Conservation (phyloP, 2,797 vertebrate genomes). For the Xiphorhynchus erythropygius region DNA sequence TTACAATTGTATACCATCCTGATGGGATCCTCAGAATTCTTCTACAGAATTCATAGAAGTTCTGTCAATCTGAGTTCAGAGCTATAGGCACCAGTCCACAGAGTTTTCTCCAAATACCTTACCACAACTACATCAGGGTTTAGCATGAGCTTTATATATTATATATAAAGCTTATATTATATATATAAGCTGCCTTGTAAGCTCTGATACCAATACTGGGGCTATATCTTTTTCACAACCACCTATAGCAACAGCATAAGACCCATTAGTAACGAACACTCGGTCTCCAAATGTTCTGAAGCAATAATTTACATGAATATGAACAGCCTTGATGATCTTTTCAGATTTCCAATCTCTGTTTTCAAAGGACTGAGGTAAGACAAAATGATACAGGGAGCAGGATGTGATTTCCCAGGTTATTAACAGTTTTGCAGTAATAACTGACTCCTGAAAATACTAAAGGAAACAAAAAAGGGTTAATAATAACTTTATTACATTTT, state of each 20-base stretch:
- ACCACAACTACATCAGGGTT: slow-evolving; percentile 83
- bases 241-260: slow-evolving; percentile 71
- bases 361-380: slow-evolving; percentile 83
- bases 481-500: not conserved
- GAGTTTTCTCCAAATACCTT: slow-evolving; percentile 72
- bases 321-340: slow-evolving; percentile 70
- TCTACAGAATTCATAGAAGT: slow-evolving; percentile 28
- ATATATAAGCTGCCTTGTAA: slow-evolving; percentile 78
- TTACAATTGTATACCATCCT: not conserved
- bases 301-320: slow-evolving; percentile 81
- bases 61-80: slow-evolving; percentile 80
- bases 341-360: slow-evolving; percentile 79
- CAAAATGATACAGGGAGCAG: slow-evolving; percentile 81
- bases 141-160: slow-evolving; percentile 82
- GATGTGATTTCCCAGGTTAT: slow-evolving; percentile 74
- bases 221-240: slow-evolving; percentile 76
- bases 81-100: slow-evolving; percentile 76
- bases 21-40: not conserved
- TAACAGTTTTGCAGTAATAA: slow-evolving; percentile 85
- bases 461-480: not conserved
- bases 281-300: slow-evolving; percentile 83
- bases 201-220: slow-evolving; percentile 74
- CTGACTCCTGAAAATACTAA: slow-evolving; percentile 72
- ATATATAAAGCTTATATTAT: slow-evolving; percentile 51
- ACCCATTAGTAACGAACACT: slow-evolving; percentile 84